phyloP scores from a whole-genome alignment of 2,113 vertebrate genomes.

The Cyanoliseus patagonus region DNA sequence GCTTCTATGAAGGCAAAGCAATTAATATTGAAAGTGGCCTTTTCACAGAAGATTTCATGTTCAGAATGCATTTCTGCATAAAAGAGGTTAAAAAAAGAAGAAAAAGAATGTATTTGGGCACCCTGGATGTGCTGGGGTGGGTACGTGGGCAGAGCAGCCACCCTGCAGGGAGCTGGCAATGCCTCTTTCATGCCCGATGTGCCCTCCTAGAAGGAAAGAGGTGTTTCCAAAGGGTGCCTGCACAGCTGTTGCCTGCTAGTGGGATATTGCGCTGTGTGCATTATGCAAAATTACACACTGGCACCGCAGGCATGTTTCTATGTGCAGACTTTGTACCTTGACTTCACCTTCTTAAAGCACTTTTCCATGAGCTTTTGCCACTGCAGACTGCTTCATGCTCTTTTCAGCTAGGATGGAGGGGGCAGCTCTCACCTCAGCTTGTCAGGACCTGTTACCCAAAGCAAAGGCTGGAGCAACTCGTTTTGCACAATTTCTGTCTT shows the following conservation, averaged over 20 bases:
- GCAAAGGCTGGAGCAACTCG: background rate
- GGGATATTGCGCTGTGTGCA: background rate
- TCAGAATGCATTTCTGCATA: constrained; percentile 48
- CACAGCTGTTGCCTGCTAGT: background rate
- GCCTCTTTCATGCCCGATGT: background rate
- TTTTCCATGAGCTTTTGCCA: background rate
- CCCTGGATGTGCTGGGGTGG: background rate
- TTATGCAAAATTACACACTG: background rate
- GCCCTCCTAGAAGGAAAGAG: background rate
- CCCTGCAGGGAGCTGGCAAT: constrained; percentile 41
- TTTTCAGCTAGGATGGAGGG: background rate
- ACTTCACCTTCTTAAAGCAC: constrained; percentile 17
- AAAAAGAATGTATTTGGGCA: background rate
- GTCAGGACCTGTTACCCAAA: background rate
- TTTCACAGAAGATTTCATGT: constrained; percentile 43
- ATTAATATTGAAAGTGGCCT: constrained; percentile 66
- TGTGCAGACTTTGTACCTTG: background rate
- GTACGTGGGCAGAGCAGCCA: background rate
- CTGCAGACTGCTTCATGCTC: background rate
- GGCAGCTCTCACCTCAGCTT: background rate
- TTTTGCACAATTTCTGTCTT: background rate
- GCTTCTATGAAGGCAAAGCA: constrained; percentile 45
- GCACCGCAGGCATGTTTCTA: background rate
- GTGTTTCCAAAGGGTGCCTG: background rate
- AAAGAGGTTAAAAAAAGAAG: background rate